A percentile compares a stretch with the other conserved stretches of the same genome.
Conservation (phyloP, 2,888 invertebrate genomes). For the Xylophagus ater region DNA sequence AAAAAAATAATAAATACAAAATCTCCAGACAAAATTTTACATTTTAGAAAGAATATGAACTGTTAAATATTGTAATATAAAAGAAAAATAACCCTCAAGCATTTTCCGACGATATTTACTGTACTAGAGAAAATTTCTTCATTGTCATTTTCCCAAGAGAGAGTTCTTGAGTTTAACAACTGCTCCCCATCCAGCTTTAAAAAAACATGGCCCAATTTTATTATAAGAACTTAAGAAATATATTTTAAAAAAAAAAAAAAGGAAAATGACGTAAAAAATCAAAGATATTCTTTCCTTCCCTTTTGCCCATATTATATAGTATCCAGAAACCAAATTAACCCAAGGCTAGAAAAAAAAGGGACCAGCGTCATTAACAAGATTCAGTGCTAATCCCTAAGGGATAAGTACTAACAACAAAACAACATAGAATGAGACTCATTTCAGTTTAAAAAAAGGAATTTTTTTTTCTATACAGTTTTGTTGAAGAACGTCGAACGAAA, state of each 20-base stretch:
- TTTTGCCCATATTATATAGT: neutral
- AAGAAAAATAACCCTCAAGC: slow-evolving; percentile 11
- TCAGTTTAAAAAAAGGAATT: slow-evolving; percentile 8
- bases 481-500: slow-evolving; percentile 9
- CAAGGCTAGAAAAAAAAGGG: slow-evolving; percentile 17
- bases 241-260: slow-evolving; percentile 13
- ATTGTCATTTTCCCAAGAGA: slow-evolving; percentile 14
- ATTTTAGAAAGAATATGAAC: no score
- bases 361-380: slow-evolving; percentile 19
- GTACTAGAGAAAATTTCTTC: slow-evolving; percentile 8
- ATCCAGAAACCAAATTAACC: slow-evolving; percentile 18
- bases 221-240: slow-evolving; percentile 3
- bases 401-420: slow-evolving; percentile 16
- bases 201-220: slow-evolving; percentile 13
- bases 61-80: slow-evolving; percentile 15
- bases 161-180: slow-evolving; percentile 13
- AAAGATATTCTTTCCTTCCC: slow-evolving; percentile 13
- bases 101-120: slow-evolving; percentile 11
- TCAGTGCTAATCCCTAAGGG: slow-evolving; percentile 19
- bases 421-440: slow-evolving; percentile 13
- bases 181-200: slow-evolving; percentile 13
- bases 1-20: no score
- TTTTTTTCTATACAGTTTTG: neutral
- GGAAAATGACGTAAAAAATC: no score
- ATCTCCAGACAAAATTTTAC: no score